Conservation (phyloP, 1,140 invertebrate species). For the Centruroides vittatus region DNA sequence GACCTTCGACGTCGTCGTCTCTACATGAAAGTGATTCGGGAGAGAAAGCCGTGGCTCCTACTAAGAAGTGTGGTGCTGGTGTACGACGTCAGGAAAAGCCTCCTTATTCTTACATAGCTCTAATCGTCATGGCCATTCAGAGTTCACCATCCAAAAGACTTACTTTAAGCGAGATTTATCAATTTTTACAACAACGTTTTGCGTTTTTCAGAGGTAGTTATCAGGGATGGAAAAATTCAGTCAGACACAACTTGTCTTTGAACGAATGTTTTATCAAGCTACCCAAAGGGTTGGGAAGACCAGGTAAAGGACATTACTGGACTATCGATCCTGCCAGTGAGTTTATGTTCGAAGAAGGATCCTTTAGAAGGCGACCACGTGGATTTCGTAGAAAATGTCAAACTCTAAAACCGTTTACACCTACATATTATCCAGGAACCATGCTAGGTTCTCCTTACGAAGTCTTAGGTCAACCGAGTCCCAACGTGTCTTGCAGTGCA, state of each 20-base stretch:
- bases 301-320: constrained; percentile 97
- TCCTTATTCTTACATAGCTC: constrained; percentile 89
- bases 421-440: neutral
- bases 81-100: constrained; percentile 75
- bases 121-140: constrained; percentile 96
- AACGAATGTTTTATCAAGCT: constrained; percentile 97
- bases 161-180: constrained; percentile 81
- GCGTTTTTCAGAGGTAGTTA: constrained; percentile 89
- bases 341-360: constrained; percentile 95
- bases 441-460: no score
- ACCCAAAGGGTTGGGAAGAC: constrained; percentile 69
- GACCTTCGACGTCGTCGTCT: no score
- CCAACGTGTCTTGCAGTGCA: no score
- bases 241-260: constrained; percentile 86
- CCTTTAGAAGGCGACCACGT: constrained; percentile 71
- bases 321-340: constrained; percentile 90
- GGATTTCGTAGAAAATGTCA: constrained; percentile 85
- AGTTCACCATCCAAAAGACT: constrained; percentile 69
- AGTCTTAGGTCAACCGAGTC: no score
- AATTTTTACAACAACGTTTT: constrained; percentile 69
- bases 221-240: constrained; percentile 98
- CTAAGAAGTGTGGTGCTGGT: neutral
- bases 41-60: no score
- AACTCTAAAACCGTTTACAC: constrained; percentile 37
- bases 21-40: no score